These are phyloP conservation scores for Patella depressa DNA, from an alignment of 2,888 invertebrate genomes.

Conservation along the genomic window DNA sequence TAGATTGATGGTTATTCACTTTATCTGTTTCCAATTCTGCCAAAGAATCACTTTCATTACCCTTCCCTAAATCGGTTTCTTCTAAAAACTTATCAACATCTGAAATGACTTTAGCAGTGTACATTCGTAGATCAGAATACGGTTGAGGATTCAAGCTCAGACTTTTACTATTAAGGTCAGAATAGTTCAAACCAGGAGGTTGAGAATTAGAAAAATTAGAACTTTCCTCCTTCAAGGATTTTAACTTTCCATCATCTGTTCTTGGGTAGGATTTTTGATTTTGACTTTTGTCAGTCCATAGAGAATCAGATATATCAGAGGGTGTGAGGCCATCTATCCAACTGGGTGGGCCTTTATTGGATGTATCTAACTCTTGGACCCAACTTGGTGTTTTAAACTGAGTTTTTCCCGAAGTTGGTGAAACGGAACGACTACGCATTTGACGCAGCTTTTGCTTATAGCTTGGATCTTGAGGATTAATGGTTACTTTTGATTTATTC, in stretches of 20 bases:
- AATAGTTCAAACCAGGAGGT: constrained; percentile 34
- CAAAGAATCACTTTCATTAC: background rate
- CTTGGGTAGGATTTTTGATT: background rate
- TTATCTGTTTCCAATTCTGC: background rate
- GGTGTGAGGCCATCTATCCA: constrained; percentile 54
- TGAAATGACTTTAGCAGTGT: background rate
- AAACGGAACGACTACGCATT: constrained; percentile 17
- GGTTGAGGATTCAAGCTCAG: background rate
- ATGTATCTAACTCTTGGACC: constrained; percentile 48
- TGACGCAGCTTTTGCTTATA: background rate
- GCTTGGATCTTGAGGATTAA: background rate
- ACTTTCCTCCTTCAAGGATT: background rate
- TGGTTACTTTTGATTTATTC: background rate
- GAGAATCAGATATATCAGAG: constrained; percentile 38
- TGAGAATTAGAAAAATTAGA: background rate
- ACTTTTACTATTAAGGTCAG: constrained; percentile 26
- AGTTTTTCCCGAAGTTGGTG: constrained; percentile 16
- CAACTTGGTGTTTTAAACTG: constrained; percentile 34
- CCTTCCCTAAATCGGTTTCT: background rate
- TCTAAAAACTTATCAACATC: constrained; percentile 1
- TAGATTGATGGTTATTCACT: background rate
- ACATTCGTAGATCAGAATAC: background rate
- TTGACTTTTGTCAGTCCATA: background rate
- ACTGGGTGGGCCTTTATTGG: constrained; percentile 50
- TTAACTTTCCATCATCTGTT: background rate